A percentile compares a stretch with the other conserved stretches of the same genome.
Evolutionary conservation across 2,113 vertebrate species (phyloP).

Genomic region (Engystomops pustulosus): DNA sequence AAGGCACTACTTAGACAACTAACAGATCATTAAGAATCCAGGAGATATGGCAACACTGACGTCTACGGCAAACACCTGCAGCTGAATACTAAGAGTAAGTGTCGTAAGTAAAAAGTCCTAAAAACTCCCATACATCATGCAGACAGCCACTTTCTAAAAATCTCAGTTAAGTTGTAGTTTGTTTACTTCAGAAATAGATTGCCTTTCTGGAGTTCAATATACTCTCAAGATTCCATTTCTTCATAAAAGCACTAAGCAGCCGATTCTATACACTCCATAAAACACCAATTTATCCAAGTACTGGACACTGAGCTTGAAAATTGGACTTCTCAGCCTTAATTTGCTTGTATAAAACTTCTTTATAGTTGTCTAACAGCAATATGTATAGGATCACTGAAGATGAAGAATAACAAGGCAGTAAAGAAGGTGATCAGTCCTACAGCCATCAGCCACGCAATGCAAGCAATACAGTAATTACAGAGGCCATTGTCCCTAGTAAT

Average conservation of each 20-base stretch:
- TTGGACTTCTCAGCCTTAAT: slow-evolving; percentile 38
- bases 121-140: slow-evolving; percentile 8
- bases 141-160: slow-evolving; percentile 16
- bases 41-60: not conserved
- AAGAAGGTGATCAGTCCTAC: slow-evolving; percentile 41
- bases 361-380: slow-evolving; percentile 47
- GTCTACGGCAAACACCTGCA: not conserved
- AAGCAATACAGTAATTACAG: slow-evolving; percentile 35
- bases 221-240: slow-evolving; percentile 36
- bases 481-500: slow-evolving; percentile 42
- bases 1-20: too few relatives aligned
- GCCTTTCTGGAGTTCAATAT: slow-evolving; percentile 37
- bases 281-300: slow-evolving; percentile 47
- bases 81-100: not conserved
- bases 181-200: slow-evolving; percentile 46
- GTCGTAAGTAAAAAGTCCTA: slow-evolving; percentile 18
- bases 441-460: slow-evolving; percentile 20
- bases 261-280: slow-evolving; percentile 52
- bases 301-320: slow-evolving; percentile 47
- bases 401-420: slow-evolving; percentile 47
- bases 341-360: slow-evolving; percentile 53
- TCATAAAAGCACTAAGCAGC: slow-evolving; percentile 43
- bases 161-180: slow-evolving; percentile 27
- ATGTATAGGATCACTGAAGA: slow-evolving; percentile 41
- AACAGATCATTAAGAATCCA: too few relatives aligned